Evolutionary conservation across 1,140 invertebrate species (phyloP).

Genomic region (Tetragonula clypearis): DNA sequence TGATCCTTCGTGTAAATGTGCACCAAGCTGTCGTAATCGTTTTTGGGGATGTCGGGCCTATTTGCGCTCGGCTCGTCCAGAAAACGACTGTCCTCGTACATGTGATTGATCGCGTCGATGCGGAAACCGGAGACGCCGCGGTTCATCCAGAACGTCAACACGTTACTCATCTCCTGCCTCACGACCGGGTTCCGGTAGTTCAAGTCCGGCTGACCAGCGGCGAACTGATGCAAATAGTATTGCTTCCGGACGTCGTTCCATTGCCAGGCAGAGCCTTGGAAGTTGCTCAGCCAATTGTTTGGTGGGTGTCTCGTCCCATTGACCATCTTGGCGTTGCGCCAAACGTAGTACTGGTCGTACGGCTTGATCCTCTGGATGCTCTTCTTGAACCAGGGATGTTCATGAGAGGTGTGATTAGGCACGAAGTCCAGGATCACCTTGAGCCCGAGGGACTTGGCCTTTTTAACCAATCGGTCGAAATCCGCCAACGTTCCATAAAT

Average conservation of each 20-base stretch:
- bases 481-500: slow-evolving; percentile 85
- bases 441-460: slow-evolving; percentile 71
- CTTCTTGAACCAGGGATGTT: slow-evolving; percentile 87
- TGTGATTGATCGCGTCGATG: slow-evolving; percentile 83
- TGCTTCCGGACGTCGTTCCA: slow-evolving; percentile 81
- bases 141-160: slow-evolving; percentile 85
- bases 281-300: slow-evolving; percentile 78
- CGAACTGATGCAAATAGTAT: slow-evolving; percentile 86
- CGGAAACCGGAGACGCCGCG: slow-evolving; percentile 88
- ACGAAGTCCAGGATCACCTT: slow-evolving; percentile 86
- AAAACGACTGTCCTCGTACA: slow-evolving; percentile 79
- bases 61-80: slow-evolving; percentile 72
- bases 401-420: slow-evolving; percentile 88
- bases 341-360: slow-evolving; percentile 88
- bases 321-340: slow-evolving; percentile 80
- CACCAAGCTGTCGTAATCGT: slow-evolving; percentile 70
- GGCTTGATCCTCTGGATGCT: slow-evolving; percentile 83
- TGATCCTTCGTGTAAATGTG: slow-evolving; percentile 75
- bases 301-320: slow-evolving; percentile 66
- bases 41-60: slow-evolving; percentile 37
- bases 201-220: slow-evolving; percentile 85
- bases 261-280: slow-evolving; percentile 83
- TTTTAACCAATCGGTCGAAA: slow-evolving; percentile 82
- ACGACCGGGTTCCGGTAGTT: slow-evolving; percentile 85
- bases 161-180: slow-evolving; percentile 83